Conservation (phyloP, 2,797 vertebrate genomes). For the Lepilemur septentrionalis region DNA sequence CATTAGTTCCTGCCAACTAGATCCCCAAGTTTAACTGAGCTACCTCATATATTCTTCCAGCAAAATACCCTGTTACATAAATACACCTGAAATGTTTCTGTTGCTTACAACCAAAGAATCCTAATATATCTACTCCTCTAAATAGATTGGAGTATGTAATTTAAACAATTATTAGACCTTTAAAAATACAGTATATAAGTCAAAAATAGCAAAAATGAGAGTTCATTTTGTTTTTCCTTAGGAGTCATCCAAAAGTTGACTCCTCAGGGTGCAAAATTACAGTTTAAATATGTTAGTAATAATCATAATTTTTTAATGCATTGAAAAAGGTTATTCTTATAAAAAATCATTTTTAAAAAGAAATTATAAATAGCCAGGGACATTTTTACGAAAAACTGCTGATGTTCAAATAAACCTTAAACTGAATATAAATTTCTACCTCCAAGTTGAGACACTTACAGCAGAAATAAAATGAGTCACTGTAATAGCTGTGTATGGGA, state of each 20-base stretch:
- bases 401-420: not conserved
- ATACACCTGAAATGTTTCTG: not conserved
- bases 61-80: not conserved
- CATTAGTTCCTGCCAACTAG: not conserved
- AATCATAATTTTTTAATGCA: not conserved
- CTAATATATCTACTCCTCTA: not conserved
- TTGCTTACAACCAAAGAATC: not conserved
- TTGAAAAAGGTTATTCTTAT: not conserved
- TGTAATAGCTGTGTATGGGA: not conserved
- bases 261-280: not conserved
- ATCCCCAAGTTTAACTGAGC: not conserved
- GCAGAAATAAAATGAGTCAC: not conserved
- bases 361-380: not conserved
- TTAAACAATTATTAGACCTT: not conserved
- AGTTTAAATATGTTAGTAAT: not conserved
- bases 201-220: conserved; percentile 6
- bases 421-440: not conserved
- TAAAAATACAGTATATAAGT: not conserved
- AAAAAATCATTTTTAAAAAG: not conserved
- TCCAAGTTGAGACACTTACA: not conserved
- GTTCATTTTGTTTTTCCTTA: not conserved
- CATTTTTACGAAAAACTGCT: not conserved
- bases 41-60: not conserved
- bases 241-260: not conserved
- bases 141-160: not conserved